A percentile compares a stretch with the other conserved stretches of the same genome.
These are phyloP conservation scores for Lepus americanus DNA, from an alignment of 2,113 vertebrate species.

Conservation along the genomic window DNA sequence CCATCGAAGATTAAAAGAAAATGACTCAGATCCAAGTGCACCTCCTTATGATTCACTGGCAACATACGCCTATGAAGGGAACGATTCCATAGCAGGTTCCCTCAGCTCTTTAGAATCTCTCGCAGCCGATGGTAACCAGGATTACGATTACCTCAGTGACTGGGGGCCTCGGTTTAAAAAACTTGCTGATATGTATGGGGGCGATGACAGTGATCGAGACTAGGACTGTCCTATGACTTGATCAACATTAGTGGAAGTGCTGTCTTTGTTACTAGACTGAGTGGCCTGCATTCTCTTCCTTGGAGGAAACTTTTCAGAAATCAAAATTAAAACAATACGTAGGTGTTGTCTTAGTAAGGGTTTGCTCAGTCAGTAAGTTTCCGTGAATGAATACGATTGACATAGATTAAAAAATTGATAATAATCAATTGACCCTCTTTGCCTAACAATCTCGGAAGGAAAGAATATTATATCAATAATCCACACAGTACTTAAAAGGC, in stretches of 20 bases:
- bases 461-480: conserved; percentile 79
- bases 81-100: conserved; percentile 89
- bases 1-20: conserved; percentile 89
- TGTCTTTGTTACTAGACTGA: conserved; percentile 82
- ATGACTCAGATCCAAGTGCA: conserved; percentile 89
- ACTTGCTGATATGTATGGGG: conserved; percentile 91
- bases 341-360: conserved; percentile 88
- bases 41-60: conserved; percentile 92
- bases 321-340: conserved; percentile 82
- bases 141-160: conserved; percentile 90
- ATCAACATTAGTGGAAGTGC: conserved; percentile 74
- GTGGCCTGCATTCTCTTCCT: conserved; percentile 83
- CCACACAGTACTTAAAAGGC: conserved; percentile 85
- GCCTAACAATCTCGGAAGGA: conserved; percentile 82
- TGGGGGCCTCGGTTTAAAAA: conserved; percentile 92
- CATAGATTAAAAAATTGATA: conserved; percentile 72
- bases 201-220: conserved; percentile 88
- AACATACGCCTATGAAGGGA: conserved; percentile 90
- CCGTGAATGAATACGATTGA: conserved; percentile 84
- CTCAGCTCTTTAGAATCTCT: conserved; percentile 90
- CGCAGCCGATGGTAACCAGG: conserved; percentile 87
- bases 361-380: conserved; percentile 87
- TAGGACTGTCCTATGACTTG: conserved; percentile 76
- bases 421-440: conserved; percentile 79
- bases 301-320: conserved; percentile 55